Conservation (phyloP, 2,113 vertebrate genomes). For the Phrynosoma blainvillii region DNA sequence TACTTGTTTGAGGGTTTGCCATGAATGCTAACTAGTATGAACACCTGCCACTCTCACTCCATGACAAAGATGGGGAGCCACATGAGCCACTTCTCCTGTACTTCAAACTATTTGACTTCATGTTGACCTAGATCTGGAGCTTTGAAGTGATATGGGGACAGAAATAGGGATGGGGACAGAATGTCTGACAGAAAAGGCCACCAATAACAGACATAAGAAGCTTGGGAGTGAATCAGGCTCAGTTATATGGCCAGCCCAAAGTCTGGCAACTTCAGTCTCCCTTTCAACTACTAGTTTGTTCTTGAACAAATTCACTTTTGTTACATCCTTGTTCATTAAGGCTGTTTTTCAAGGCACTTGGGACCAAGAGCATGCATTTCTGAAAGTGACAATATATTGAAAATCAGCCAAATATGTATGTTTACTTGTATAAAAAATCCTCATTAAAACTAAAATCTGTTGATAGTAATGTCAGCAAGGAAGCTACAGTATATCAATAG, state of each 20-base stretch:
- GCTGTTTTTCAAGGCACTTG: slow-evolving; percentile 8
- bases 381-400: slow-evolving; percentile 41
- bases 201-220: background rate
- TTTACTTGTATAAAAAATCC: slow-evolving; percentile 31
- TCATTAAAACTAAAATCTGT: slow-evolving; percentile 57
- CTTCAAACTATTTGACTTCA: too few relatives aligned
- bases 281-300: background rate
- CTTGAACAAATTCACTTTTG: background rate
- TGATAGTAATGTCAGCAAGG: slow-evolving; percentile 42
- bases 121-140: background rate
- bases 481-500: slow-evolving; percentile 40
- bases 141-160: too few relatives aligned
- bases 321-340: background rate
- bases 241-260: background rate
- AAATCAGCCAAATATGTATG: background rate
- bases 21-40: background rate
- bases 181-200: background rate
- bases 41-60: too few relatives aligned
- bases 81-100: too few relatives aligned
- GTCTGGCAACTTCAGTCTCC: background rate
- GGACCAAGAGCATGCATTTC: slow-evolving; percentile 35
- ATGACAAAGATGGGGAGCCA: too few relatives aligned
- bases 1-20: background rate
- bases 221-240: background rate
- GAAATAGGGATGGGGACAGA: too few relatives aligned